Conservation (phyloP, 2,888 invertebrate species). For the Aproaerema taeniolella region DNA sequence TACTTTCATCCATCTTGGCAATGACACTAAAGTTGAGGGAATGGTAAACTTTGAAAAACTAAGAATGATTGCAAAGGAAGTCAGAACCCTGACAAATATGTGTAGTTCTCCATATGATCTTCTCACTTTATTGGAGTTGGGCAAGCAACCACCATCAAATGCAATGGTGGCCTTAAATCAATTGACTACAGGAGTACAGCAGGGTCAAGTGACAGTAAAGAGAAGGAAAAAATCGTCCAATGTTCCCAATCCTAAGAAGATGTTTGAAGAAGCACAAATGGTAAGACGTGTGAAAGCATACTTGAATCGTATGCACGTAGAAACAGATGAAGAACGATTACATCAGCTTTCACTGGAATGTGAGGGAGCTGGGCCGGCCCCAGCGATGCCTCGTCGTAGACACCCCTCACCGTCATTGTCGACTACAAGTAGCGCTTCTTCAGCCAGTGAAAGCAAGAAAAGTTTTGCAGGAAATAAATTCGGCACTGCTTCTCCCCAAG, state of each 20-base stretch:
- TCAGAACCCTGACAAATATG: constrained; percentile 93
- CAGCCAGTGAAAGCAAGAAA: constrained; percentile 86
- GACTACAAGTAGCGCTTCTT: constrained; percentile 94
- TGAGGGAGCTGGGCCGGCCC: constrained; percentile 83
- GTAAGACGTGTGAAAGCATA: constrained; percentile 97
- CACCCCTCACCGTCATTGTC: constrained; percentile 96
- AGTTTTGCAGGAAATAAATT: constrained; percentile 81
- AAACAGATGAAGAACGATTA: constrained; percentile 93
- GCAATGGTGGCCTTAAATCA: constrained; percentile 94
- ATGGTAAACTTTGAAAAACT: constrained; percentile 98
- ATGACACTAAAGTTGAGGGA: constrained; percentile 92
- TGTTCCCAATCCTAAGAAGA: constrained; percentile 96
- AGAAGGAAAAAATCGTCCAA: constrained; percentile 92
- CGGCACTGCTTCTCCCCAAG: constrained; percentile 96
- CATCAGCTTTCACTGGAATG: constrained; percentile 94
- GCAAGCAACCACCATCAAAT: constrained; percentile 91
- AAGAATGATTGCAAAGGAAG: constrained; percentile 98
- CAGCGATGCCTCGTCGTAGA: constrained; percentile 83
- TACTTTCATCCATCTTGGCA: constrained; percentile 98
- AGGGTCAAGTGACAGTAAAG: constrained; percentile 91
- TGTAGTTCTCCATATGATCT: constrained; percentile 96
- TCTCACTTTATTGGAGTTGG: constrained; percentile 88
- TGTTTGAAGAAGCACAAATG: constrained; percentile 99
- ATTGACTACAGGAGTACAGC: constrained; percentile 83
- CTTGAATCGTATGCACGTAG: constrained; percentile 92